phyloP scores from a whole-genome alignment of 2,113 vertebrate genomes.

The Synchiropus splendidus region DNA sequence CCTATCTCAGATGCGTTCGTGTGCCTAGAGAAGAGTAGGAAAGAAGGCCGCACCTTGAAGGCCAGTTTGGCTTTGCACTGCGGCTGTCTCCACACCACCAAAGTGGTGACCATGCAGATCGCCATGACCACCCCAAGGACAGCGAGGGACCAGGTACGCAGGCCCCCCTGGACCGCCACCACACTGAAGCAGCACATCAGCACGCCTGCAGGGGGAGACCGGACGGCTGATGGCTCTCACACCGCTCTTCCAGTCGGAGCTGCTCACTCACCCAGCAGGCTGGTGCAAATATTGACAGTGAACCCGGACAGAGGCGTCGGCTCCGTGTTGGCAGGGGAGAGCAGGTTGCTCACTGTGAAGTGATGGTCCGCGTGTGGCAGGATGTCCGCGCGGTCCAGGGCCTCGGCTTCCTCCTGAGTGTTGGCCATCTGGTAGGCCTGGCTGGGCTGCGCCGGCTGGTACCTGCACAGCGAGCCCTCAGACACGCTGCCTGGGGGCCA shows the following conservation, averaged over 20 bases:
- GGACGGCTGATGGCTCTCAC: too few relatives aligned
- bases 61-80: conserved; percentile 89
- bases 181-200: conserved; percentile 57
- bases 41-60: conserved; percentile 76
- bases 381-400: conserved; percentile 68
- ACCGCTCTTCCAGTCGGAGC: too few relatives aligned
- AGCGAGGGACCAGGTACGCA: conserved; percentile 52
- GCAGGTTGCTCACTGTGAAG: conserved; percentile 63
- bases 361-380: conserved; percentile 62
- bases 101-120: conserved; percentile 50
- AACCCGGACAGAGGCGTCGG: conserved; percentile 78
- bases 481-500: neutral
- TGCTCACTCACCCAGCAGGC: conserved; percentile 74
- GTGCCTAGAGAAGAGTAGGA: too few relatives aligned
- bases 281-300: conserved; percentile 72
- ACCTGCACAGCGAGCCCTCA: conserved; percentile 55
- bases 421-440: conserved; percentile 79
- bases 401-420: conserved; percentile 75
- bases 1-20: too few relatives aligned
- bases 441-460: conserved; percentile 82
- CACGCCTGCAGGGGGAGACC: conserved; percentile 38
- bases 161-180: conserved; percentile 55
- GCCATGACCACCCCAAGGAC: conserved; percentile 39
- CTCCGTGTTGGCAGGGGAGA: conserved; percentile 71
- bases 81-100: conserved; percentile 81